Percentiles rank a stretch among this genome's conserved stretches.
These are phyloP conservation scores for Drosophila cognata DNA, from an alignment of 2,888 invertebrate species.

Conservation along the genomic window DNA sequence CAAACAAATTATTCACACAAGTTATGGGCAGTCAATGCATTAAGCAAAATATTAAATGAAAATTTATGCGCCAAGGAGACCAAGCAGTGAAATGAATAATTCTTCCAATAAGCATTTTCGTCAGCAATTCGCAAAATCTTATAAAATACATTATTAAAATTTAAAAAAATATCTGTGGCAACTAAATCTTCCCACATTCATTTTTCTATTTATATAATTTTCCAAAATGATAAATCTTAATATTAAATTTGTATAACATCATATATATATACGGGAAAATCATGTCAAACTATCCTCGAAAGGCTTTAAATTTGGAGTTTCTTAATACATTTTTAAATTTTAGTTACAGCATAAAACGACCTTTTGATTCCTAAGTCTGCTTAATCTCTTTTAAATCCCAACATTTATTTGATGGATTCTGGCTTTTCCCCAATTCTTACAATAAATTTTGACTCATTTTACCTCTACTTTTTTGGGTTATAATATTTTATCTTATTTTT, in stretches of 20 bases:
- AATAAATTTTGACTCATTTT: too few species aligned
- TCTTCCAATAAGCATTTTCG: constrained; percentile 26
- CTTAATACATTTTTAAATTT: background rate
- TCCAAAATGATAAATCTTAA: background rate
- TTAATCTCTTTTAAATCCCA: background rate
- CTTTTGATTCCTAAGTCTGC: background rate
- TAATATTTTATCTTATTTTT: background rate
- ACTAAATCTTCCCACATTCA: background rate
- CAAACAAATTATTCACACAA: constrained; percentile 37
- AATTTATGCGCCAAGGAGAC: constrained; percentile 38
- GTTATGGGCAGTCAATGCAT: constrained; percentile 42
- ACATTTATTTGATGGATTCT: too few species aligned
- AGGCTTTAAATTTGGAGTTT: background rate
- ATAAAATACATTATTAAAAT: background rate
- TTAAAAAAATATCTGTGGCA: background rate
- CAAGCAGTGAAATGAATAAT: background rate
- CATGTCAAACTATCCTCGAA: background rate
- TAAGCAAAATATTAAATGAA: constrained; percentile 35
- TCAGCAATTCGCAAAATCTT: constrained; percentile 6
- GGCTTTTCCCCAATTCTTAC: too few species aligned
- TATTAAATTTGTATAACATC: background rate
- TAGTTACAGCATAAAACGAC: background rate
- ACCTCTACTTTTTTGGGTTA: background rate
- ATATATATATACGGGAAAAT: background rate
- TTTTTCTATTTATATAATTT: background rate